Evolutionary conservation across 2,888 invertebrate genomes (phyloP).

Genomic region (Rapana venosa): DNA sequence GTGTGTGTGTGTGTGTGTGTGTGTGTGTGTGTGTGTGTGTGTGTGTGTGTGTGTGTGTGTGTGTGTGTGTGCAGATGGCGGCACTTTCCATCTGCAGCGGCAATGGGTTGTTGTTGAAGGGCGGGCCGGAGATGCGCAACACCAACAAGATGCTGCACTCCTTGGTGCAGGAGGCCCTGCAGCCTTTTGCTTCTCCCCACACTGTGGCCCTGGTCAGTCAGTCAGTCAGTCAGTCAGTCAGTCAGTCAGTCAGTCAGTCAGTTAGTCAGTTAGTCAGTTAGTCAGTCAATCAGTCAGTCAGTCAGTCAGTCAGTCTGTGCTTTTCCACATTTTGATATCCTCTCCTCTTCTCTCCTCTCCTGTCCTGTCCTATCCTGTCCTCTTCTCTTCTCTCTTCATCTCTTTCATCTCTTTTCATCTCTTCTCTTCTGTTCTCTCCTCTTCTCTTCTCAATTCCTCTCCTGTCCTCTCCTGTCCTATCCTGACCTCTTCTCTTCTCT

Average conservation of each 20-base stretch:
- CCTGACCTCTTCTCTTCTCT: too few species aligned
- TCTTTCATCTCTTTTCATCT: too few species aligned
- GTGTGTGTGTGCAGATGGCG: slow-evolving; percentile 86
- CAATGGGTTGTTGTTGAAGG: slow-evolving; percentile 96
- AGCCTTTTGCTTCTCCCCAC: slow-evolving; percentile 82
- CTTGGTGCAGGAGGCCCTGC: slow-evolving; percentile 89
- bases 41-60: slow-evolving; percentile 6
- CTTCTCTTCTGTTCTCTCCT: too few species aligned
- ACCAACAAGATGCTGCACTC: slow-evolving; percentile 95
- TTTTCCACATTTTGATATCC: too few species aligned
- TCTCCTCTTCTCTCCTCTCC: too few species aligned
- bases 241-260: neutral
- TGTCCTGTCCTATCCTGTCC: too few species aligned
- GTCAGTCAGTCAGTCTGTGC: neutral
- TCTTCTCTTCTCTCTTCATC: too few species aligned
- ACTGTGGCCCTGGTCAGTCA: slow-evolving; percentile 88
- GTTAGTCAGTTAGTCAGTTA: slow-evolving; percentile 78
- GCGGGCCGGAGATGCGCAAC: slow-evolving; percentile 96
- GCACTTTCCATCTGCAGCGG: slow-evolving; percentile 97
- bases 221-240: neutral
- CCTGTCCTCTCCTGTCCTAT: too few species aligned
- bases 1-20: slow-evolving; percentile 9
- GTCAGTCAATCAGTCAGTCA: neutral
- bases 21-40: slow-evolving; percentile 29
- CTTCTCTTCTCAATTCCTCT: too few species aligned